phyloP scores from a whole-genome alignment of 1,140 invertebrate species.

The Leptinotarsa texana region DNA sequence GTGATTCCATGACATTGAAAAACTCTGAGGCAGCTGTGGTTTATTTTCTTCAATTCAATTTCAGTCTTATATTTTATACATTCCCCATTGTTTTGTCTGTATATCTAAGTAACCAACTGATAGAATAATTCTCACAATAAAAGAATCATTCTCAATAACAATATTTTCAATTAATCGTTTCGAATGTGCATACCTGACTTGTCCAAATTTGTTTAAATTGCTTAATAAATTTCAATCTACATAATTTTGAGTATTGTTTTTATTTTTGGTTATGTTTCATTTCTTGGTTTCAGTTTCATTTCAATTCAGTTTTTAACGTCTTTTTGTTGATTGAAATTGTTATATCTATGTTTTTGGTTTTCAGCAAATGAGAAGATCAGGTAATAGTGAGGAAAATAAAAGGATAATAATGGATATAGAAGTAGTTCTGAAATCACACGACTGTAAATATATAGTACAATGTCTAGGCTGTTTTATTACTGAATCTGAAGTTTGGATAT shows the following conservation, averaged over 20 bases:
- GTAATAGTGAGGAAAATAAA: constrained; percentile 96
- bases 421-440: constrained; percentile 94
- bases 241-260: not conserved
- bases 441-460: constrained; percentile 96
- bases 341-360: constrained; percentile 30
- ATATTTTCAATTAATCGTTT: not conserved
- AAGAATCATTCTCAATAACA: not conserved
- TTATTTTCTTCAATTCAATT: no score
- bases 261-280: not conserved
- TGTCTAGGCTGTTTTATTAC: constrained; percentile 97
- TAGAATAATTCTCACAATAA: not conserved
- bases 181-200: no score
- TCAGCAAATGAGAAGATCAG: constrained; percentile 95
- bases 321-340: constrained; percentile 21
- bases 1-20: no score
- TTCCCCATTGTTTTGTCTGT: not conserved
- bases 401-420: constrained; percentile 98
- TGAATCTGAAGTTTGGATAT: constrained; percentile 88
- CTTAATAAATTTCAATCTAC: no score
- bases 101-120: not conserved
- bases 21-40: no score
- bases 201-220: no score
- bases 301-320: not conserved
- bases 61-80: no score
- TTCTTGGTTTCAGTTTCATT: not conserved